Evolutionary conservation across 2,113 vertebrate genomes (phyloP).

Genomic region (Lasiurus cinereus): DNA sequence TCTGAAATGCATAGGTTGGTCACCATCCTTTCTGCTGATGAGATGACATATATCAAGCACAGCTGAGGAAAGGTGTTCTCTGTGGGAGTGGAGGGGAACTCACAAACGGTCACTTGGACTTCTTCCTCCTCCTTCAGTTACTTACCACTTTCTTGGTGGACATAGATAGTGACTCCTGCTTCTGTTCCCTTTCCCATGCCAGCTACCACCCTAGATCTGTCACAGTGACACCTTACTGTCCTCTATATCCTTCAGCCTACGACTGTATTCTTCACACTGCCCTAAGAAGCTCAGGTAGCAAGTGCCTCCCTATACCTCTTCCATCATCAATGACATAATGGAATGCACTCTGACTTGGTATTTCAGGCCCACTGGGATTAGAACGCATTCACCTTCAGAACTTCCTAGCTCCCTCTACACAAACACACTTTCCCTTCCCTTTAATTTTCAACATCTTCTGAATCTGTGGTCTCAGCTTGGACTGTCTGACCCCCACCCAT

Average conservation of each 20-base stretch:
- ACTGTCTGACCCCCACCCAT: background rate
- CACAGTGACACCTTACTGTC: background rate
- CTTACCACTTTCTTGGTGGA: background rate
- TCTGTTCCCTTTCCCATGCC: background rate
- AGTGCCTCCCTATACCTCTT: background rate
- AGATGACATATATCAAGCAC: fast-evolving
- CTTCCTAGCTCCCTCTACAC: background rate
- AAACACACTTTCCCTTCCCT: background rate
- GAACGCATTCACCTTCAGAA: background rate
- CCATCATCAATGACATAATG: background rate
- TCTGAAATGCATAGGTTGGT: background rate
- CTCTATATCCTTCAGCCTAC: background rate
- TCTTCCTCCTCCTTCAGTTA: fast-evolving
- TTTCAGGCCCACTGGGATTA: background rate
- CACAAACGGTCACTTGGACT: background rate
- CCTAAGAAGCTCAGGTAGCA: background rate
- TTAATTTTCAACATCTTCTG: background rate
- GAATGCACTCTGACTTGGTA: background rate
- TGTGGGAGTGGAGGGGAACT: background rate
- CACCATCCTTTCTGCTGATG: background rate
- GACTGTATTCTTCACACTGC: background rate
- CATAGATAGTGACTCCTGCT: background rate
- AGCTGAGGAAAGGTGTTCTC: background rate
- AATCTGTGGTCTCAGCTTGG: background rate
- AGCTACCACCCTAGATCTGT: background rate